Conservation (phyloP, 2,888 invertebrate species). For the Thera britannica region DNA sequence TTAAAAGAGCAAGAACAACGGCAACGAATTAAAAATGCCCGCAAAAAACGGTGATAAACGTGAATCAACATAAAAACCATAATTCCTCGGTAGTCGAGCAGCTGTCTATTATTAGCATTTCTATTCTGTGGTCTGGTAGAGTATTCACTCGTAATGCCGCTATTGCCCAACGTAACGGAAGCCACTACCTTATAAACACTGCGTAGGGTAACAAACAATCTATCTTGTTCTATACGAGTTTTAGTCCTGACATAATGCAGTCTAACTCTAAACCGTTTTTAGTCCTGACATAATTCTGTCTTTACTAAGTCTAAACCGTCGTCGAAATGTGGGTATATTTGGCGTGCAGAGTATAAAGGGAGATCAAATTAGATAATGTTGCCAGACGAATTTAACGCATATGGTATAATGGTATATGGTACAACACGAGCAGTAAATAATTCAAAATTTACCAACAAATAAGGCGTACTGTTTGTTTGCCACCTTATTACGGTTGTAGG, state of each 20-base stretch:
- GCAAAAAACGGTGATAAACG: not conserved
- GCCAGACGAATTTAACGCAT: too few species aligned
- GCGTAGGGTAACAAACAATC: not conserved
- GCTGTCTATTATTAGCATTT: not conserved
- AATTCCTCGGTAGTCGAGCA: not conserved
- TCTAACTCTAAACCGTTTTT: not conserved
- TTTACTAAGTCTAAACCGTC: too few species aligned
- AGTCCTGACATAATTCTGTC: too few species aligned
- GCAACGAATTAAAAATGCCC: not conserved
- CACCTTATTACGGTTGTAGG: too few species aligned
- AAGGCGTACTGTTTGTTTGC: too few species aligned
- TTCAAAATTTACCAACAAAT: too few species aligned
- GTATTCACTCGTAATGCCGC: slow-evolving; percentile 13
- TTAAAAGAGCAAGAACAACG: too few species aligned
- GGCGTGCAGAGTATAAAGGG: too few species aligned
- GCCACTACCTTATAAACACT: not conserved
- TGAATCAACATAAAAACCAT: not conserved
- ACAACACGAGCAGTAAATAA: too few species aligned
- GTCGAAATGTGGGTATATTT: too few species aligned
- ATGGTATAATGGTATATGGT: too few species aligned
- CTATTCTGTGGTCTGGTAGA: not conserved
- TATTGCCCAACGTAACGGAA: slow-evolving; percentile 21
- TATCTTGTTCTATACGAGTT: not conserved
- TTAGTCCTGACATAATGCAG: not conserved
- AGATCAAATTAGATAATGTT: too few species aligned